Evolutionary conservation across 2,113 vertebrate genomes (phyloP).

Genomic region (Ptilorrhoa leucosticta): DNA sequence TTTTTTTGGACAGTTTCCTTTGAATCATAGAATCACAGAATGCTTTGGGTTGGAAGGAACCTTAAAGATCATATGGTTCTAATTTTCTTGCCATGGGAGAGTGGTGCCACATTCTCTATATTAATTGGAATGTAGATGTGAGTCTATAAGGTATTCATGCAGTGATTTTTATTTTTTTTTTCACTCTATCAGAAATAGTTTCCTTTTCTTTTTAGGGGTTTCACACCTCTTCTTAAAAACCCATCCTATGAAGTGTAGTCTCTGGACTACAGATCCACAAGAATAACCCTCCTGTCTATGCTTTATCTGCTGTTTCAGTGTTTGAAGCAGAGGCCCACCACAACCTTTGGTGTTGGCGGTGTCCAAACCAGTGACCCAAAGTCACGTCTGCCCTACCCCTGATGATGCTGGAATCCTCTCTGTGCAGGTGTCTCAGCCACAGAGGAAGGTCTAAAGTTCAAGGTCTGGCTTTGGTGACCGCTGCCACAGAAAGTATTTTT

Average conservation of each 20-base stretch:
- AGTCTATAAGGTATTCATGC: background rate
- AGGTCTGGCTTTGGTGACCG: background rate
- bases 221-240: background rate
- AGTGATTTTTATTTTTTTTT: background rate
- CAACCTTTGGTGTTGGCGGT: background rate
- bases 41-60: background rate
- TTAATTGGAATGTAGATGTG: fast-evolving
- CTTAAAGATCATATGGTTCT: background rate
- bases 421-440: background rate
- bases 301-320: background rate
- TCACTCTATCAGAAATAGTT: background rate
- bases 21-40: background rate
- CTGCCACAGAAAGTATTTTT: background rate
- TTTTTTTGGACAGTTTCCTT: background rate
- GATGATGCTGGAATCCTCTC: fast-evolving
- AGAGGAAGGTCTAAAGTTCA: background rate
- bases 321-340: background rate
- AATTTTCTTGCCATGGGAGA: background rate
- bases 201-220: background rate
- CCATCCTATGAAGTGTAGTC: background rate
- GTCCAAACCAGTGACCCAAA: background rate
- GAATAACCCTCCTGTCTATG: background rate
- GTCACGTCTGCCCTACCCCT: background rate
- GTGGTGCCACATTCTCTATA: background rate
- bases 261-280: background rate